Evolutionary conservation across 2,888 invertebrate genomes (phyloP), one percentile per base, ranked within the genome.

Genomic region (Drosophila mayaguana): DNA sequence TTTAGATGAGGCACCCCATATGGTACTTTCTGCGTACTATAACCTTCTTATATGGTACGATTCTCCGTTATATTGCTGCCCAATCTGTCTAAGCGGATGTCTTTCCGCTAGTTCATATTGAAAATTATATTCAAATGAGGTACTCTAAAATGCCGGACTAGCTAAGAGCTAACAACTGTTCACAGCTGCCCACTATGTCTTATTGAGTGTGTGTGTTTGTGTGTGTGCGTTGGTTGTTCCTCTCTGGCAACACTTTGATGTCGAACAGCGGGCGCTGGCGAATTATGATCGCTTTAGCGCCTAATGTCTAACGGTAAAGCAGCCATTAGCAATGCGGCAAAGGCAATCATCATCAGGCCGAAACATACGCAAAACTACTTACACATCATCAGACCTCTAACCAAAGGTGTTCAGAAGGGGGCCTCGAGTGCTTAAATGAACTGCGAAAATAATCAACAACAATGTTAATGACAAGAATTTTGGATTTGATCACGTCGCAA

Each of bases 251-350:
- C 68, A 62, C 36, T 70, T 62, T 66, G 53, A 70, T 76, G 73
- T 56, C 48, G 61, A 67, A 38, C 48, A 51, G 42, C 57, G 48
- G 53, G 48, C 61, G 43, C 38, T 46, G 46, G 54, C 75, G 78
- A 79, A 76, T 84, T 83, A 73, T 85, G 81, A 81, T 71, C 78
- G 78, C 85, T 83, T 81, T 83, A 73, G 68, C 73, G 83, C 78
- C 75, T 84, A 83, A 83, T 84, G 75, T 55, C 72, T 85, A 83
- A 85, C 83, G 83, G 83, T 81, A 75, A 53, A 57, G n/a, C 46
- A 34, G 63, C 68, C 78, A 78, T 78, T 78, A 78, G 78, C 72
- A 50, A 45, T 66, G 50, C 48, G 69, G 63, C 61, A 25, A 80
- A 62, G 43, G 83, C 70, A 75, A 83, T 83, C 83, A 83, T 83